phyloP scores from a whole-genome alignment of 2,888 invertebrate genomes.

The Acleris holmiana region DNA sequence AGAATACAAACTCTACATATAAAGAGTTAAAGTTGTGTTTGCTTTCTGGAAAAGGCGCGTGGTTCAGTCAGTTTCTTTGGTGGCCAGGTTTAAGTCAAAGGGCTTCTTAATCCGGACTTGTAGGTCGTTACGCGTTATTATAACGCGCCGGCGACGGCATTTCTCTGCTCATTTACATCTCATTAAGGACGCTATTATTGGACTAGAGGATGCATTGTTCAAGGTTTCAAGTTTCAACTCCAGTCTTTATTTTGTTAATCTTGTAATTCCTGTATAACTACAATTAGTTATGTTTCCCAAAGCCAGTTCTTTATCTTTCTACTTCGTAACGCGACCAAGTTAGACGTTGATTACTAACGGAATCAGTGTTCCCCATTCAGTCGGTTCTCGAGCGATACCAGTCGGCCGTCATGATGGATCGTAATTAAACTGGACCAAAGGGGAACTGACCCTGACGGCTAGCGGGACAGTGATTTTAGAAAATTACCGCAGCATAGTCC shows the following conservation, averaged over 20 bases:
- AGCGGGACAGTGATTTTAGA: slow-evolving; percentile 36
- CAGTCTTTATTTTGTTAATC: slow-evolving; percentile 3
- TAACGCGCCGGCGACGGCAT: slow-evolving; percentile 80
- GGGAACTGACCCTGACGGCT: slow-evolving; percentile 46
- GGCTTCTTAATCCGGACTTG: slow-evolving; percentile 85
- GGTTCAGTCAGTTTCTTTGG: slow-evolving; percentile 66
- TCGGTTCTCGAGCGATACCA: slow-evolving; percentile 53
- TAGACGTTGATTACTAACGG: slow-evolving; percentile 16
- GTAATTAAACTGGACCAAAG: slow-evolving; percentile 64
- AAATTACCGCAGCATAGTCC: background rate
- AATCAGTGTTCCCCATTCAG: slow-evolving; percentile 48
- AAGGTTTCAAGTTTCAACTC: slow-evolving; percentile 49
- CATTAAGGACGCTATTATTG: slow-evolving; percentile 82
- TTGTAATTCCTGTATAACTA: slow-evolving; percentile 8
- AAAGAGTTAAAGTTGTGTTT: slow-evolving; percentile 49
- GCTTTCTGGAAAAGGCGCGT: slow-evolving; percentile 43
- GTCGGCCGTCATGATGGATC: slow-evolving; percentile 60
- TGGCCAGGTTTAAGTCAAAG: slow-evolving; percentile 80
- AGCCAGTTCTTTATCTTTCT: background rate
- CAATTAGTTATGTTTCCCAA: slow-evolving; percentile 10
- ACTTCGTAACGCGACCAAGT: too few relatives aligned
- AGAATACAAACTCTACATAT: slow-evolving; percentile 49
- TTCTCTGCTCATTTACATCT: slow-evolving; percentile 85
- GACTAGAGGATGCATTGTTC: slow-evolving; percentile 61
- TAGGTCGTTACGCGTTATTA: slow-evolving; percentile 85